Evolutionary conservation across 2,888 invertebrate genomes (phyloP).

Genomic region (Creontiades dilutus): DNA sequence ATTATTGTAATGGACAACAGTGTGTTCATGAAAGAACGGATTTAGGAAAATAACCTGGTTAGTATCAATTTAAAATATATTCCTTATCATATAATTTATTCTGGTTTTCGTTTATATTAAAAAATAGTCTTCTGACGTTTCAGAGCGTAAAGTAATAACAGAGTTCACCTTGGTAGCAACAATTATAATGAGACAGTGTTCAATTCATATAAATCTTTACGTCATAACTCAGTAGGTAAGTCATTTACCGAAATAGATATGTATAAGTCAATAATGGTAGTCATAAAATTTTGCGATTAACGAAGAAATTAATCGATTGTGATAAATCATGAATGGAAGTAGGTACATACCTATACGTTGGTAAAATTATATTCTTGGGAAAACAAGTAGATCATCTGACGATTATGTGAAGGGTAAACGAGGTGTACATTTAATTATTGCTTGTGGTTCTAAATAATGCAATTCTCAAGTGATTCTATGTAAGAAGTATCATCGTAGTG

Average conservation of each 20-base stretch:
- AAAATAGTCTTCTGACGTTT: slow-evolving; percentile 42
- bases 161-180: not conserved
- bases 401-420: not conserved
- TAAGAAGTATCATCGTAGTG: not conserved
- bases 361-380: too few species aligned
- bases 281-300: not conserved
- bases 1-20: slow-evolving; percentile 57
- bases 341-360: not conserved
- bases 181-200: not conserved
- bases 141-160: not conserved
- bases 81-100: not conserved
- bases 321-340: not conserved
- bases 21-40: slow-evolving; percentile 15
- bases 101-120: slow-evolving; percentile 9
- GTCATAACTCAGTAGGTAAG: slow-evolving; percentile 28
- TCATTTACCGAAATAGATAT: slow-evolving; percentile 10
- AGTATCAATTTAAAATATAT: slow-evolving; percentile 46
- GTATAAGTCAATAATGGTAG: slow-evolving; percentile 1
- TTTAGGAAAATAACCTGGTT: slow-evolving; percentile 48
- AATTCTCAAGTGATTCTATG: not conserved
- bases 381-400: too few species aligned
- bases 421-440: not conserved
- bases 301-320: not conserved
- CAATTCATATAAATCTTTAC: not conserved
- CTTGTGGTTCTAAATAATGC: not conserved